Conservation (phyloP, 2,113 vertebrate genomes). For the Bubalus kerabau region DNA sequence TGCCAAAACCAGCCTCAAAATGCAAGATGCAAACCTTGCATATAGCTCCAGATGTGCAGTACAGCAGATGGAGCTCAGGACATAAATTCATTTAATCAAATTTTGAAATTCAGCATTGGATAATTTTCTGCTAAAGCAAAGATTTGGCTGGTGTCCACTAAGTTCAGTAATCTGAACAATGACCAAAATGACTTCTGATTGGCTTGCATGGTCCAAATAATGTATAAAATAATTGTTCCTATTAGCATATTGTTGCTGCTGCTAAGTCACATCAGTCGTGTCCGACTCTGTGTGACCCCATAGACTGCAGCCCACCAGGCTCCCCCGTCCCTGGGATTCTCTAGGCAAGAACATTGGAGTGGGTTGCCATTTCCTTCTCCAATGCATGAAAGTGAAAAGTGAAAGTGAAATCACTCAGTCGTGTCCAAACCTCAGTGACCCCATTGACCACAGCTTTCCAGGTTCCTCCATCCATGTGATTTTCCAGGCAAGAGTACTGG, state of each 20-base stretch:
- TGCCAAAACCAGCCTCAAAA: neutral
- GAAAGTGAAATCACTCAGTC: too few species aligned
- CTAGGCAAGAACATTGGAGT: too few species aligned
- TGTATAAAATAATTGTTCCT: neutral
- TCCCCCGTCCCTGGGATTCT: too few species aligned
- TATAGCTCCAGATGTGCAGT: neutral
- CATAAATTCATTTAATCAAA: neutral
- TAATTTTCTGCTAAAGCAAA: conserved; percentile 7
- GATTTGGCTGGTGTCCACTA: neutral
- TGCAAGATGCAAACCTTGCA: neutral
- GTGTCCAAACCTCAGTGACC: too few species aligned
- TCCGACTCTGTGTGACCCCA: too few species aligned
- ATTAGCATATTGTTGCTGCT: neutral
- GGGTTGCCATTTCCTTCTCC: too few species aligned
- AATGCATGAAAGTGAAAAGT: too few species aligned
- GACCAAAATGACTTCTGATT: neutral
- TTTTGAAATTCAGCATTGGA: neutral
- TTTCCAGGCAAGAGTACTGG: too few species aligned
- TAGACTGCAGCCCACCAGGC: too few species aligned
- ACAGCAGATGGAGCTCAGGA: neutral
- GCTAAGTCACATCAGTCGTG: too few species aligned
- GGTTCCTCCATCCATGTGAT: too few species aligned
- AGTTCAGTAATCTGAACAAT: neutral
- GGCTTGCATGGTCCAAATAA: neutral
- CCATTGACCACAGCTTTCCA: too few species aligned